Evolutionary conservation across 2,888 invertebrate species (phyloP).

Genomic region (Acronicta aceris): DNA sequence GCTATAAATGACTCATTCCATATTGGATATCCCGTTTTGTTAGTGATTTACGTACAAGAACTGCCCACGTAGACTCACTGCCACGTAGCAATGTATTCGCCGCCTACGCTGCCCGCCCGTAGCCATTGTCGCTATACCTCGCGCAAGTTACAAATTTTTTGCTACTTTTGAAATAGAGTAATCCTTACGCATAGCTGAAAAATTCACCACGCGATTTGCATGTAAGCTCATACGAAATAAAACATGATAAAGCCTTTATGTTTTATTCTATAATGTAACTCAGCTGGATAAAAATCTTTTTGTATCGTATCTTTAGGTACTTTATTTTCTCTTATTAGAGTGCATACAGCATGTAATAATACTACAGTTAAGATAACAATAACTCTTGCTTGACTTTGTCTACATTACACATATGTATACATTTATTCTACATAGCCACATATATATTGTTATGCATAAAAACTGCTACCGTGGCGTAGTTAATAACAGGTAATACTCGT

Average conservation of each 20-base stretch:
- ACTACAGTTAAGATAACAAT: too few species aligned
- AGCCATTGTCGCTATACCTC: slow-evolving; percentile 9
- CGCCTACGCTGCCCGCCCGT: slow-evolving; percentile 35
- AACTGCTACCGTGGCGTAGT: too few species aligned
- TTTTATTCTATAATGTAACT: not conserved
- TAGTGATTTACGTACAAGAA: slow-evolving; percentile 6
- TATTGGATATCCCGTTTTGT: slow-evolving; percentile 15
- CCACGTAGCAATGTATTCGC: slow-evolving; percentile 11
- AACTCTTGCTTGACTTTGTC: too few species aligned
- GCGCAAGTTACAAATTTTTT: not conserved
- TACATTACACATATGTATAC: too few species aligned
- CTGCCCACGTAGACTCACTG: slow-evolving; percentile 17
- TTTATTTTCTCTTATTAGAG: too few species aligned
- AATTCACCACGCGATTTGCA: slow-evolving; percentile 1
- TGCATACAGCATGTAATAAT: too few species aligned
- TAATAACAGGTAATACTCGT: too few species aligned
- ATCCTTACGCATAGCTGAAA: slow-evolving; percentile 4
- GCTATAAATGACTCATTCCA: slow-evolving; percentile 30
- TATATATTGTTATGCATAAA: too few species aligned
- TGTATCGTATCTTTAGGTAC: too few species aligned
- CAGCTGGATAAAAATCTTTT: too few species aligned
- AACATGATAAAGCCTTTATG: slow-evolving; percentile 11
- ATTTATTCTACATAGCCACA: too few species aligned
- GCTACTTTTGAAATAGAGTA: not conserved
- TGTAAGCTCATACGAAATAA: slow-evolving; percentile 9